Evolutionary conservation across 30 jellyfish, hydroid and myxozoan species (phyloP).

Genomic region (Cassiopea xamachana): DNA sequence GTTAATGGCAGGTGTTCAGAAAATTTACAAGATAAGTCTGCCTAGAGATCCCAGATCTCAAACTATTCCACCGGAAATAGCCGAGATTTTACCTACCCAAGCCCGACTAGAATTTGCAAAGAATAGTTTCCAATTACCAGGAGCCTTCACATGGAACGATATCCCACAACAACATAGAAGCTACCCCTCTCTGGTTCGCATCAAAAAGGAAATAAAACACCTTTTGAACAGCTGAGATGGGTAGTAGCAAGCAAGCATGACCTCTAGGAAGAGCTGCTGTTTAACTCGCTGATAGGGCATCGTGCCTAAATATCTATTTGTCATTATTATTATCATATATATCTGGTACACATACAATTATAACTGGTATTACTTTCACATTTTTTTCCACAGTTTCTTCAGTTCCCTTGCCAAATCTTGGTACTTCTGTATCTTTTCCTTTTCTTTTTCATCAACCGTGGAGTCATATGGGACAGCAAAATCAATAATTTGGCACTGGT

Average conservation of each 20-base stretch:
- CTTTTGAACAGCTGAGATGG: neutral
- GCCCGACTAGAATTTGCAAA: neutral
- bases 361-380: neutral
- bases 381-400: neutral
- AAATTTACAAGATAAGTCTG: neutral
- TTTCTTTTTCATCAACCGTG: neutral
- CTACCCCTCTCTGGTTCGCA: neutral
- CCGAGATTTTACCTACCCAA: neutral
- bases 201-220: neutral
- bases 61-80: neutral
- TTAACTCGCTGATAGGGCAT: too few relatives aligned
- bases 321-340: too few relatives aligned
- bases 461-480: neutral
- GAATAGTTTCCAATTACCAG: neutral
- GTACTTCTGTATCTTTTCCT: constrained; percentile 6
- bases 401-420: neutral
- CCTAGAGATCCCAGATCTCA: neutral
- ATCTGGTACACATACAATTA: neutral
- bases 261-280: too few relatives aligned
- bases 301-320: too few relatives aligned
- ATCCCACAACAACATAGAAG: neutral
- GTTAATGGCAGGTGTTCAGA: neutral
- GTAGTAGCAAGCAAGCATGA: neutral
- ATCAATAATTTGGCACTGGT: neutral
- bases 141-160: neutral